A percentile compares a stretch with the other conserved stretches of the same genome.
Conservation (phyloP, 2,888 invertebrate genomes). For the Listrodromus nycthemerus region DNA sequence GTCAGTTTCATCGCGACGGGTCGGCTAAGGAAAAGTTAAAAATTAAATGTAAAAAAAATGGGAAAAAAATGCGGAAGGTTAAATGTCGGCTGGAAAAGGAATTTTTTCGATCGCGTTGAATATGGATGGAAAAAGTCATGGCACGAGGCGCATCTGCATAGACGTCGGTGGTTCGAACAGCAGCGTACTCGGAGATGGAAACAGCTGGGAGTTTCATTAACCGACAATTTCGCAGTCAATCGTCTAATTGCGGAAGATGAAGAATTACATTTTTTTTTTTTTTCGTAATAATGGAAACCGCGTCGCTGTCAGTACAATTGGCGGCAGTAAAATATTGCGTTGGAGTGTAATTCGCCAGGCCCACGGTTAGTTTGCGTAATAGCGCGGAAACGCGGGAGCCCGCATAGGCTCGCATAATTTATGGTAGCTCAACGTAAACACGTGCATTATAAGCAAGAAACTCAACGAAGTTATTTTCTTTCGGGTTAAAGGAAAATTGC, state of each 20-base stretch:
- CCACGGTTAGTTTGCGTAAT: slow-evolving; percentile 42
- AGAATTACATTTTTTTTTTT: slow-evolving; percentile 15
- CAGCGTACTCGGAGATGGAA: background rate
- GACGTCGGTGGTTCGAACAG: background rate
- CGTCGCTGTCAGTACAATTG: slow-evolving; percentile 2
- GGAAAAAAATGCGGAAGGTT: background rate
- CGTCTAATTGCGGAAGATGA: slow-evolving; percentile 1
- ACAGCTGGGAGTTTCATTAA: background rate
- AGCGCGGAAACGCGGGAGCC: slow-evolving; percentile 43
- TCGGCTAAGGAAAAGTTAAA: background rate
- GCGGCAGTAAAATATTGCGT: slow-evolving; percentile 37
- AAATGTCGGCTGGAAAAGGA: background rate
- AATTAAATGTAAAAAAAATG: background rate
- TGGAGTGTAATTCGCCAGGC: slow-evolving; percentile 16
- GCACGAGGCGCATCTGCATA: background rate
- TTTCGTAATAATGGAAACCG: slow-evolving; percentile 1
- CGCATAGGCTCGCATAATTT: slow-evolving; percentile 29
- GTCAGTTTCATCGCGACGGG: background rate
- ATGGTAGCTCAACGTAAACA: slow-evolving; percentile 20
- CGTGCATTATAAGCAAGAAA: slow-evolving; percentile 3
- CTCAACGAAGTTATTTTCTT: background rate
- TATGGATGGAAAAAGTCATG: background rate
- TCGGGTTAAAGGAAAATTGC: background rate
- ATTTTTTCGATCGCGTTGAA: background rate
- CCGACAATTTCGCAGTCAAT: slow-evolving; percentile 7